A percentile compares a stretch with the other conserved stretches of the same genome.
Evolutionary conservation across 2,797 vertebrate genomes (phyloP).

Genomic region (Benthosema pterotum): DNA sequence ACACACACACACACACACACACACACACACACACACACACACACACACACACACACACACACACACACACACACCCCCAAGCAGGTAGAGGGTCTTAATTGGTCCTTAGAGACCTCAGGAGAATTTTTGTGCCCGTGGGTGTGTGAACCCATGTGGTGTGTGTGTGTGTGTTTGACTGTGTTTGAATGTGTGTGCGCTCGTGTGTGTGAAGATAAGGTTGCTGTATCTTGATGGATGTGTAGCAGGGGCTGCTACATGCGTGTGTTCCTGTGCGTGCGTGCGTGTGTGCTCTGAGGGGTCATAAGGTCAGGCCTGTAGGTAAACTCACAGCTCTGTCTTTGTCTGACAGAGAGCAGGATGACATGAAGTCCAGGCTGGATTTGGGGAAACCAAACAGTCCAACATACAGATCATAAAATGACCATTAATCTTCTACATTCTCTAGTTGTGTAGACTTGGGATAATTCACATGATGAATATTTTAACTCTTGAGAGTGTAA

Average conservation of each 20-base stretch:
- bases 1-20: no score
- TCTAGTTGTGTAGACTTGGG: no score
- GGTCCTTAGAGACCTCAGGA: conserved; percentile 66
- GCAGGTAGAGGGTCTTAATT: conserved; percentile 80
- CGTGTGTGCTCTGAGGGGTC: conserved; percentile 1
- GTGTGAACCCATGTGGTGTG: conserved; percentile 13
- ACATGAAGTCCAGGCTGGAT: no score
- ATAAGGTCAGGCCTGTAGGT: conserved; percentile 14
- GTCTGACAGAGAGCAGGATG: conserved; percentile 11
- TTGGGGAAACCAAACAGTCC: no score
- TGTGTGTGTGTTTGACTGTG: conserved; percentile 21
- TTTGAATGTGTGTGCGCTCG: neutral
- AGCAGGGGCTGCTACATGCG: conserved; percentile 32
- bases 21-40: no score
- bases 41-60: conserved; percentile 13
- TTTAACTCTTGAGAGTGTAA: no score
- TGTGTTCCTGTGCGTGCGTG: conserved; percentile 3
- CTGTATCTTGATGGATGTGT: conserved; percentile 40
- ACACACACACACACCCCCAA: conserved; percentile 49
- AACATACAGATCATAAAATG: no score
- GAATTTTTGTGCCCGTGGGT: conserved; percentile 31
- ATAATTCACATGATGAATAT: no score
- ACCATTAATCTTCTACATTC: no score
- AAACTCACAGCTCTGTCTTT: conserved; percentile 11
- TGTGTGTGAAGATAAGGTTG: conserved; percentile 23